Evolutionary conservation across 2,797 vertebrate genomes (phyloP).

Genomic region (Selene dorsalis): DNA sequence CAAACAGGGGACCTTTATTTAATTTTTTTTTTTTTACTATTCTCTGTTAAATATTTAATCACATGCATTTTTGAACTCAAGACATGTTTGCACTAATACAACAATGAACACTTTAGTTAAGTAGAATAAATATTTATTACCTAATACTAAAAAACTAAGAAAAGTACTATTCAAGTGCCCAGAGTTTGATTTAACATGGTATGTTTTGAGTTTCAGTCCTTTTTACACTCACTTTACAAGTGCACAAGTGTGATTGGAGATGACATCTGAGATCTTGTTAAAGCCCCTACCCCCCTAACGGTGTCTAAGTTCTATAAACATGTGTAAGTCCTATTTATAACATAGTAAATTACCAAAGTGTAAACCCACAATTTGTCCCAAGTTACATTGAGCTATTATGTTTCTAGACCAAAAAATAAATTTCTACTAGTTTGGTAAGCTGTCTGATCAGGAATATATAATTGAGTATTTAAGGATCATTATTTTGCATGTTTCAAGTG

Average conservation of each 20-base stretch:
- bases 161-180: background rate
- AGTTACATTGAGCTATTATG: background rate
- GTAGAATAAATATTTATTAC: too few relatives aligned
- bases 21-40: background rate
- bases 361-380: background rate
- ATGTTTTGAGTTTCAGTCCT: background rate
- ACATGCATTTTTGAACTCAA: background rate
- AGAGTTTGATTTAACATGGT: background rate
- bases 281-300: background rate
- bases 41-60: background rate
- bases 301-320: background rate
- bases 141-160: background rate
- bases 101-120: too few relatives aligned
- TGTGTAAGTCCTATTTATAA: background rate
- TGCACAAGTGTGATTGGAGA: too few relatives aligned
- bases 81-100: background rate
- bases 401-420: background rate
- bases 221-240: too few relatives aligned
- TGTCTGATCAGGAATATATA: background rate
- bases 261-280: too few relatives aligned
- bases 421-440: background rate
- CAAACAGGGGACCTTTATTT: background rate
- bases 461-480: background rate
- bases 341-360: background rate
- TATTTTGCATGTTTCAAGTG: constrained; percentile 7